Percentiles rank a stretch among this genome's conserved stretches.
phyloP scores from a whole-genome alignment of 2,888 invertebrate genomes.

The Panorpa germanica region DNA sequence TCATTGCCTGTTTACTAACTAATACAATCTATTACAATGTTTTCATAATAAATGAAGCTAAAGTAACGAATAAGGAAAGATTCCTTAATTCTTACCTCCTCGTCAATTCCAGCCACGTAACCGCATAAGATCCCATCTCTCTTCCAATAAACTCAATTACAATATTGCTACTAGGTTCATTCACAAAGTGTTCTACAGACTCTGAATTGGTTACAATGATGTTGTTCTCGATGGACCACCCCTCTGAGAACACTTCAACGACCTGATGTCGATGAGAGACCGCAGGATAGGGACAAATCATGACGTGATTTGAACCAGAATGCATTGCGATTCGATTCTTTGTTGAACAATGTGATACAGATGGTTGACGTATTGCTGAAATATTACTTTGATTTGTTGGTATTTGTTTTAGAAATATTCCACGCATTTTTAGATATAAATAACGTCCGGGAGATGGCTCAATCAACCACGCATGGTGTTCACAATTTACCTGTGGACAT shows the following conservation, averaged over 20 bases:
- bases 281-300: slow-evolving; percentile 35
- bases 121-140: slow-evolving; percentile 52
- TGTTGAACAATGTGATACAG: slow-evolving; percentile 45
- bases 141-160: slow-evolving; percentile 63
- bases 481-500: slow-evolving; percentile 50
- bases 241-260: slow-evolving; percentile 71
- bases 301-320: slow-evolving; percentile 37
- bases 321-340: slow-evolving; percentile 63
- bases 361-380: slow-evolving; percentile 34
- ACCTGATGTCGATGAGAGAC: slow-evolving; percentile 35
- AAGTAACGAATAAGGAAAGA: too few relatives aligned
- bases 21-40: too few relatives aligned
- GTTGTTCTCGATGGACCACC: slow-evolving; percentile 38
- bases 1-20: too few relatives aligned
- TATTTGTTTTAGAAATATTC: slow-evolving; percentile 29
- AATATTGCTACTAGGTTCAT: slow-evolving; percentile 43
- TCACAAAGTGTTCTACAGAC: slow-evolving; percentile 28
- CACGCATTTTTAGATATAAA: slow-evolving; percentile 59
- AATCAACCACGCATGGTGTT: slow-evolving; percentile 61
- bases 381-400: slow-evolving; percentile 35
- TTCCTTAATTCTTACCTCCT: too few relatives aligned
- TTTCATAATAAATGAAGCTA: too few relatives aligned
- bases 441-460: slow-evolving; percentile 58
- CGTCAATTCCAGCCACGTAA: slow-evolving; percentile 74
- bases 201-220: too few relatives aligned